Evolutionary conservation across 2,113 vertebrate species (phyloP), one percentile per base, ranked within the genome.

Genomic region (Seriola quinqueradiata): DNA sequence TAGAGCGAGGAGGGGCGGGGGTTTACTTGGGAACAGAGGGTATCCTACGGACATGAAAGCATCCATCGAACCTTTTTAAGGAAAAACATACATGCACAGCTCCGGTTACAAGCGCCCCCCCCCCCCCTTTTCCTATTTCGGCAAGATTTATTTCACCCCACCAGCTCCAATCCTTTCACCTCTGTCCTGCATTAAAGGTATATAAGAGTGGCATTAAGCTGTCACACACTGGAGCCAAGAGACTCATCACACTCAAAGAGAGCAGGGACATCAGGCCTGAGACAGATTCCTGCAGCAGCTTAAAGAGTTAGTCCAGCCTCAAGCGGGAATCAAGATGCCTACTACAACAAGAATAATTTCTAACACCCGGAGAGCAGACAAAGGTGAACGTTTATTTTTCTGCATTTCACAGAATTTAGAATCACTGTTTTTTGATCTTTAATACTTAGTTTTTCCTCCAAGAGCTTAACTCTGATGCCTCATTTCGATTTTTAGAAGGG

Each of bases 11-110:
- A 32, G 71, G 28, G 88, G 88, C 8, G 70, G 68, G 68, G 58
- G 60, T 40, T 73, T 74, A n/a, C 44, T 54, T 17, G 13, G 65
- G 77, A 58, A 71, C 16, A 65, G 73, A 68, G 59, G 58, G 65
- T 48, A 74, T 52, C 44, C 63, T 36, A 21, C 10, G 59, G 34
- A 71, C 16, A 70, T 36, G 7, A 0, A 77, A 88, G 69, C 61
- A 80, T 77, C 52, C 72, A 81, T 84, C 70, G 2, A 61, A 84
- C 81, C 90, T 82, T 90, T 93, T 89, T 83, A 90, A 92, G 86
- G 87, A 83, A 89, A 91, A 89, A 66, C 54, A 40, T 70, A 82
- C 38, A 74, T 68, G 38, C 36, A 28, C 81, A 23, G 73, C 78
- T 93, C 90, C 44, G 2, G 52, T 93, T 85, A 89, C 84, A 82